Base-by-base conservation (phyloP, 2,888 invertebrate species). In the Apotomis turbidana region DNA sequence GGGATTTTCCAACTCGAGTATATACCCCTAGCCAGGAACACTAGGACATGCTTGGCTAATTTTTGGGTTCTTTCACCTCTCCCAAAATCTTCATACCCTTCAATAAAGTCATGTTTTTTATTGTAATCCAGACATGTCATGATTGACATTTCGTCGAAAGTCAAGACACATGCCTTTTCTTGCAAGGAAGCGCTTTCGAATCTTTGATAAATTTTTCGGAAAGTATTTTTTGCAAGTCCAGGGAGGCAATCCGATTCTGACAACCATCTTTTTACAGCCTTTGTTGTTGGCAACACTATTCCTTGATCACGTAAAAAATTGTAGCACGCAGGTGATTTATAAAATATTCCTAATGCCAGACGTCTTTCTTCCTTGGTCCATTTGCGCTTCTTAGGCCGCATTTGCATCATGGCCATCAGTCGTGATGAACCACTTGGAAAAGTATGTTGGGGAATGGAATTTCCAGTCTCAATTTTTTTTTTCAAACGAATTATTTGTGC, bases 1-100 rank as follows among this genome's bases (percentile, higher is more conserved):
- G 66, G 66, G 6, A 66, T 4, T 66, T 66, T 57, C 66, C 66
- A 66, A 4, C 55, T 57, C 0, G 44, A n/a, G 10, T 66, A 66
- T 1, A 66, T 27, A 8, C 66, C 66, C 5, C 66, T 46, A 6
- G 27, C 66, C 0, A 57, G 46, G 8, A 57, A 66, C 8, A 66
- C 57, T 6, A 66, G 38, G 46, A 46, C 55, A 5, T 55, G 12
- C 46, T 66, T 66, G 4, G 66, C 66, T 3, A 57, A 0, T 12
- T 57, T 57, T 46, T 27, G 46, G 0, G 44, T n/a, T 27, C 66
- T 2, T 10, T 55, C 27, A n/a, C 44, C 55, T 4, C 5, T 27
- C 6, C 66, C 66, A 0, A 66, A 57, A 57, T 66, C 66, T 27
- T 64, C 54, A 55, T 5, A 64, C 4, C 64, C 64, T 41, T 64